phyloP scores from a whole-genome alignment of 2,888 invertebrate species.

The Dicycla oo region DNA sequence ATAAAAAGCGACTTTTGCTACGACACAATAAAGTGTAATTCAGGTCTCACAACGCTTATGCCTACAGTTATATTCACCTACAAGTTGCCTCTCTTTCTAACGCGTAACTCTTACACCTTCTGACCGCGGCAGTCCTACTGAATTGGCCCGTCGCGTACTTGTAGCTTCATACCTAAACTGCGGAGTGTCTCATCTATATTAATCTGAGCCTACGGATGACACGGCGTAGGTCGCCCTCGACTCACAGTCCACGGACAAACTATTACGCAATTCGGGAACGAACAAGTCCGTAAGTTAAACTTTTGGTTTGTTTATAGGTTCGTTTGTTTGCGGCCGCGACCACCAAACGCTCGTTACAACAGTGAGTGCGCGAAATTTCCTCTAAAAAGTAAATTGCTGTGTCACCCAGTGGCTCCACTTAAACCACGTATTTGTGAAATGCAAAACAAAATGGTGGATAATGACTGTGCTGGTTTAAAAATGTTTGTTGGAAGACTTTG shows the following conservation, averaged over 20 bases:
- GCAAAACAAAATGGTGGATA: slow-evolving; percentile 81
- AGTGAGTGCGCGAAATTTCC: slow-evolving; percentile 81
- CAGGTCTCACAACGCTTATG: too few relatives aligned
- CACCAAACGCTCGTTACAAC: slow-evolving; percentile 80
- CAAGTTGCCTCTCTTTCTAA: too few relatives aligned
- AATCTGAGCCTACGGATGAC: slow-evolving; percentile 11
- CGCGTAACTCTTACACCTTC: too few relatives aligned
- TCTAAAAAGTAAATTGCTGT: slow-evolving; percentile 86
- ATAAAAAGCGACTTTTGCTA: too few relatives aligned
- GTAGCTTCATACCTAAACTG: too few relatives aligned
- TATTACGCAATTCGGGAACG: slow-evolving; percentile 74
- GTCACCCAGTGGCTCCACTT: slow-evolving; percentile 80
- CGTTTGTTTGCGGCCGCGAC: slow-evolving; percentile 80
- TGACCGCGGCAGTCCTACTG: too few relatives aligned
- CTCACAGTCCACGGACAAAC: slow-evolving; percentile 35
- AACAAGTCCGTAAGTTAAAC: slow-evolving; percentile 80
- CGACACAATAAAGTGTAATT: too few relatives aligned
- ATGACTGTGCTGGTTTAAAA: slow-evolving; percentile 81
- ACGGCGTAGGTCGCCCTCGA: slow-evolving; percentile 21
- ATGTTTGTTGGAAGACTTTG: slow-evolving; percentile 67
- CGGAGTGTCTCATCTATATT: too few relatives aligned
- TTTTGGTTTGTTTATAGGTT: slow-evolving; percentile 78
- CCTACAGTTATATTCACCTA: too few relatives aligned
- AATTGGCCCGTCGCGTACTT: too few relatives aligned
- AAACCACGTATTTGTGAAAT: slow-evolving; percentile 80